Conservation (phyloP, 2,113 vertebrate genomes). For the Paedocypris sp. region DNA sequence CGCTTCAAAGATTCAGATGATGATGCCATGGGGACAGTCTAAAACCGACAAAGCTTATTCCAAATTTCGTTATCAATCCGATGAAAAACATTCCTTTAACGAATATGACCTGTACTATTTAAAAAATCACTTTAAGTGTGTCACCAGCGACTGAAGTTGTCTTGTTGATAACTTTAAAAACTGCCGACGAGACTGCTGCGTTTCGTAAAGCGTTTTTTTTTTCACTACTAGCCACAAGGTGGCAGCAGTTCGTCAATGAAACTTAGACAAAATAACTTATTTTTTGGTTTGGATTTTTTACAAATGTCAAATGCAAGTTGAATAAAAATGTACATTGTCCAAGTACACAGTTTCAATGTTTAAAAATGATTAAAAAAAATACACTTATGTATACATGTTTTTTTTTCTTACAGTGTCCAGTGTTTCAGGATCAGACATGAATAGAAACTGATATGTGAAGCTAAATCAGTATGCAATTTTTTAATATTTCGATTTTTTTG, state of each 20-base stretch:
- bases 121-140: slow-evolving; percentile 78
- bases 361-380: too few relatives aligned
- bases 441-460: too few relatives aligned
- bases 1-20: slow-evolving; percentile 71
- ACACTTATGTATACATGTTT: too few relatives aligned
- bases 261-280: not conserved
- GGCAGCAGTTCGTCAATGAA: not conserved
- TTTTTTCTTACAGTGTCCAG: too few relatives aligned
- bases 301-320: too few relatives aligned
- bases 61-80: slow-evolving; percentile 61
- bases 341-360: too few relatives aligned
- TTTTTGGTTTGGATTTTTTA: not conserved
- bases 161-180: not conserved
- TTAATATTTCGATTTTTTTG: too few relatives aligned
- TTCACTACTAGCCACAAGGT: not conserved
- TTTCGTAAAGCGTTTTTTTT: not conserved
- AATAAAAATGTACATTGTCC: too few relatives aligned
- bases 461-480: too few relatives aligned
- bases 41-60: slow-evolving; percentile 62
- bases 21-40: slow-evolving; percentile 67
- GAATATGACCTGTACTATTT: slow-evolving; percentile 66
- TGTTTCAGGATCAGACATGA: too few relatives aligned
- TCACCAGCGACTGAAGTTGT: slow-evolving; percentile 59
- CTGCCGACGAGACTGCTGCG: not conserved
- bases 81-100: slow-evolving; percentile 10